Conservation (phyloP, 2,888 invertebrate genomes). For the Tetragnatha montana region DNA sequence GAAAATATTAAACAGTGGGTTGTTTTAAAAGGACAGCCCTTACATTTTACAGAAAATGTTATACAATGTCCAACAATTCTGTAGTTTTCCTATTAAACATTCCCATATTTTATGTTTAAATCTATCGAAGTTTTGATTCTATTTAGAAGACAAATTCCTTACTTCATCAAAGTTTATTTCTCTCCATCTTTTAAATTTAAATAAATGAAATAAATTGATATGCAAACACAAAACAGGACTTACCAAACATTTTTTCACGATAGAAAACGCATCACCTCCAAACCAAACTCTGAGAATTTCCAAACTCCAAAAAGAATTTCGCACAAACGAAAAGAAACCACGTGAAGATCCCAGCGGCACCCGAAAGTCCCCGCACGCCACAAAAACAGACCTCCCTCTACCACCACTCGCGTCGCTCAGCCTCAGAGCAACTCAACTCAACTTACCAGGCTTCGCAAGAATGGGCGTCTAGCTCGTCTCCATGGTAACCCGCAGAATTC, state of each 20-base stretch:
- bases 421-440: slow-evolving; percentile 23
- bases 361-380: not conserved
- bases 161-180: too few species aligned
- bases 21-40: too few species aligned
- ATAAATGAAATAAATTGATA: too few species aligned
- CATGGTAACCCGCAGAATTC: slow-evolving; percentile 47
- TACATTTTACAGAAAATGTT: too few species aligned
- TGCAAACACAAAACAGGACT: not conserved
- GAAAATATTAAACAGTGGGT: too few species aligned
- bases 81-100: too few species aligned
- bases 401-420: not conserved
- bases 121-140: too few species aligned
- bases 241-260: not conserved
- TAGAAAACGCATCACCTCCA: not conserved
- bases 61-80: too few species aligned
- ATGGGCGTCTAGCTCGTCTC: slow-evolving; percentile 58
- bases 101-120: too few species aligned
- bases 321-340: not conserved
- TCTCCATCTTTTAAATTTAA: too few species aligned
- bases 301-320: not conserved
- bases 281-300: not conserved
- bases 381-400: not conserved
- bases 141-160: too few species aligned
- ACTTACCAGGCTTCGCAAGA: slow-evolving; percentile 41
- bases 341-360: not conserved